These are phyloP conservation scores for Sebastolobus alascanus DNA, from an alignment of 2,797 vertebrate species.

Conservation along the genomic window DNA sequence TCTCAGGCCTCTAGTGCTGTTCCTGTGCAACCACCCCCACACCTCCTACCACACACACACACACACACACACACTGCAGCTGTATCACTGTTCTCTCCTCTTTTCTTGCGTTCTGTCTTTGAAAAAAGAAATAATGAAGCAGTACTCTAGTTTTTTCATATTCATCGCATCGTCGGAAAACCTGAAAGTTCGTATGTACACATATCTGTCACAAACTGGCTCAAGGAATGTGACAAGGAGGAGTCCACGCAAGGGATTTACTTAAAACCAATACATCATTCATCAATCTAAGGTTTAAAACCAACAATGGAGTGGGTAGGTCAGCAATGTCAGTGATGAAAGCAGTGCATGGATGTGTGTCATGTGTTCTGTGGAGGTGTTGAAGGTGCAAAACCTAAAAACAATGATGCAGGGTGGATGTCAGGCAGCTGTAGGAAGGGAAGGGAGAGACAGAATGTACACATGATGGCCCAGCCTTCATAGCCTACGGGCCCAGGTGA, in stretches of 20 bases:
- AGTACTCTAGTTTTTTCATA: constrained; percentile 15
- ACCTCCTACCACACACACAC: constrained; percentile 4
- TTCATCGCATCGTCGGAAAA: not conserved
- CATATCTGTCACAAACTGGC: not conserved
- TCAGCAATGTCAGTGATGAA: not conserved
- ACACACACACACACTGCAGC: constrained; percentile 8
- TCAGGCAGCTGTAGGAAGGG: not conserved
- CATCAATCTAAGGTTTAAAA: not conserved
- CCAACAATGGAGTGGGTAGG: not conserved
- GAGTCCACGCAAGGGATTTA: not conserved
- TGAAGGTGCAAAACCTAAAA: not conserved
- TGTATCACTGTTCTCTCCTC: constrained; percentile 13
- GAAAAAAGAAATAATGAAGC: not conserved
- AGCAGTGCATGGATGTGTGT: not conserved
- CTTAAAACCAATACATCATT: not conserved
- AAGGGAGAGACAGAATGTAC: not conserved
- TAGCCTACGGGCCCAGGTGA: not conserved
- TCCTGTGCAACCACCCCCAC: constrained; percentile 44
- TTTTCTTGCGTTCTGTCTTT: not conserved
- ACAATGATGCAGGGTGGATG: not conserved
- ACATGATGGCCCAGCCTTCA: not conserved
- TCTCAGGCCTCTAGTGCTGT: constrained; percentile 61
- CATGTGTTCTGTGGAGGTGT: not conserved
- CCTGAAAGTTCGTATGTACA: not conserved
- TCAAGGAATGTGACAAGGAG: not conserved